These are phyloP conservation scores for Garra rufa DNA, from an alignment of 2,113 vertebrate genomes.

Conservation along the genomic window DNA sequence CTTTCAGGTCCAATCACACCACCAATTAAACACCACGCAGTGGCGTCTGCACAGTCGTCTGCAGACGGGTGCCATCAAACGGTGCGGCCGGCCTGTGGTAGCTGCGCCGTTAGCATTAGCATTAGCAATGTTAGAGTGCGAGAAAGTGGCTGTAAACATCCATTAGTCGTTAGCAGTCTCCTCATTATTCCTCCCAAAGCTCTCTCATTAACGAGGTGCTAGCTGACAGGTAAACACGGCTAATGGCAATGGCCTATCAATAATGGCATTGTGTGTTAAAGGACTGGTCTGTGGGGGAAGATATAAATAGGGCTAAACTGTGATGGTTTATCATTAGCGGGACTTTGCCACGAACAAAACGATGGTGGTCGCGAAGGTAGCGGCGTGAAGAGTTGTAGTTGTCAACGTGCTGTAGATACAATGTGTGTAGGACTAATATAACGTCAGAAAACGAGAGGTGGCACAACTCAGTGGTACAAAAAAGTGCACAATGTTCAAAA, in stretches of 20 bases:
- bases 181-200: slow-evolving; percentile 92
- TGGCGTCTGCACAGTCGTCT: slow-evolving; percentile 1
- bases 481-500: not conserved
- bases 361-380: not conserved
- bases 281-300: slow-evolving; percentile 69
- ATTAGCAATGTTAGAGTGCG: slow-evolving; percentile 65
- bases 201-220: slow-evolving; percentile 89
- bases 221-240: slow-evolving; percentile 91
- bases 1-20: slow-evolving; percentile 68
- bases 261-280: slow-evolving; percentile 83
- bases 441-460: not conserved
- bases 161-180: slow-evolving; percentile 88
- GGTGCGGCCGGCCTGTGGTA: slow-evolving; percentile 59
- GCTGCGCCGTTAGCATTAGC: slow-evolving; percentile 67
- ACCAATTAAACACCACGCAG: slow-evolving; percentile 78
- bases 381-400: not conserved
- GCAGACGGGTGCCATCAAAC: slow-evolving; percentile 33
- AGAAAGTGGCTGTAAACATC: slow-evolving; percentile 85
- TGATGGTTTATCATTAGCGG: slow-evolving; percentile 63
- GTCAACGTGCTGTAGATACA: not conserved
- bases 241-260: slow-evolving; percentile 93
- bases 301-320: slow-evolving; percentile 70
- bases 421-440: not conserved
- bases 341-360: slow-evolving; percentile 34
- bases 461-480: not conserved